Evolutionary conservation across 2,113 vertebrate genomes (phyloP).

Genomic region (Aldabrachelys gigantea): DNA sequence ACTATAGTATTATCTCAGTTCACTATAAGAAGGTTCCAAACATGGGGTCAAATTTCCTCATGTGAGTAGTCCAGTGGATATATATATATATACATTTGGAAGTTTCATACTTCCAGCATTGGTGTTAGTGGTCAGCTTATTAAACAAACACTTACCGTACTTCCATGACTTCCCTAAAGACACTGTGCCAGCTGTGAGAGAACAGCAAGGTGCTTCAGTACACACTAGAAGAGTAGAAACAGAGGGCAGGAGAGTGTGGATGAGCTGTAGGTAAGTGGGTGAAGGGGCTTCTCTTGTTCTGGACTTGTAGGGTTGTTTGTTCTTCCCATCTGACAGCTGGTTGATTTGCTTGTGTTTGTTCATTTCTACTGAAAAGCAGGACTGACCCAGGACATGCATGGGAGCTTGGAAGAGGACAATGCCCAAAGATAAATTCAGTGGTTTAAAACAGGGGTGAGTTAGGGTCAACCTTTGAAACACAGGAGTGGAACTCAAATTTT

Average conservation of each 20-base stretch:
- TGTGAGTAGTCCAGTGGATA: background rate
- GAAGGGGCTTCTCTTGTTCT: background rate
- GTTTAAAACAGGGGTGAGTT: background rate
- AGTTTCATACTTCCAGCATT: slow-evolving; percentile 47
- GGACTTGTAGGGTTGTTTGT: background rate
- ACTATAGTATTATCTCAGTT: slow-evolving; percentile 54
- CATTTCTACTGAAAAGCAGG: background rate
- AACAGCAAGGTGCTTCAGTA: background rate
- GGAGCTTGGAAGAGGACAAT: background rate
- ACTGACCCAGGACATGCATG: background rate
- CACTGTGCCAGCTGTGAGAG: background rate
- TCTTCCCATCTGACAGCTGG: background rate
- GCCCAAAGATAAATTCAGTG: background rate
- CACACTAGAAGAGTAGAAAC: background rate
- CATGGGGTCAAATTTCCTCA: background rate
- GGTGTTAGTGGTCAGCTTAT: background rate
- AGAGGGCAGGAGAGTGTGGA: background rate
- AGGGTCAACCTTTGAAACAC: background rate
- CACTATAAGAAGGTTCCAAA: background rate
- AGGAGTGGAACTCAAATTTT: background rate
- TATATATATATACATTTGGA: background rate
- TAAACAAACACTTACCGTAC: background rate
- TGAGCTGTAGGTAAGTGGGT: background rate
- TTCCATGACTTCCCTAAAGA: background rate
- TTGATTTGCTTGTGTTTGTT: background rate